Evolutionary conservation across 2,888 invertebrate species (phyloP).

Genomic region (Graphium colonna): DNA sequence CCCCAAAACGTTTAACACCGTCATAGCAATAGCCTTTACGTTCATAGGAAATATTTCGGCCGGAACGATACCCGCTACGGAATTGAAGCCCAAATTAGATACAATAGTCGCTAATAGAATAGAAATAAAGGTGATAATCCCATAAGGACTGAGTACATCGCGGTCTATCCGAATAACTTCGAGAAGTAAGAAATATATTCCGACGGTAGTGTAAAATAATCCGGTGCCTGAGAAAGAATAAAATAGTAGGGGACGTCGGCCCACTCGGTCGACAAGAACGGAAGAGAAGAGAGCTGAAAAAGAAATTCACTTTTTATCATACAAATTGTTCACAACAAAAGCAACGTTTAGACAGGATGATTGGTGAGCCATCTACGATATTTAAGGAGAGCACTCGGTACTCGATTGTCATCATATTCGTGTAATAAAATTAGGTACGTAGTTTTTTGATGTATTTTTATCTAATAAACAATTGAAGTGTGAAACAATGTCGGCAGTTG

Average conservation of each 20-base stretch:
- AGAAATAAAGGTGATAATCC: slow-evolving; percentile 60
- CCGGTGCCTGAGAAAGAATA: slow-evolving; percentile 55
- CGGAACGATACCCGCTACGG: slow-evolving; percentile 62
- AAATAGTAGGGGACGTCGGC: slow-evolving; percentile 68
- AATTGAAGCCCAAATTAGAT: slow-evolving; percentile 64
- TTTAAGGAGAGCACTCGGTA: no score
- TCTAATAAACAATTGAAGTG: no score
- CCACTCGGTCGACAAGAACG: slow-evolving; percentile 52
- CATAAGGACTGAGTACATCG: slow-evolving; percentile 39
- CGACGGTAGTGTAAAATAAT: slow-evolving; percentile 38
- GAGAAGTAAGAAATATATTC: slow-evolving; percentile 57
- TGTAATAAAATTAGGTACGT: no score
- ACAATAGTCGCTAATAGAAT: slow-evolving; percentile 49
- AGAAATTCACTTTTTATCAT: not conserved
- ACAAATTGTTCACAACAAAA: no score
- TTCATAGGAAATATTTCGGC: slow-evolving; percentile 80
- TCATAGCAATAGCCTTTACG: slow-evolving; percentile 75
- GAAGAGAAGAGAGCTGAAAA: slow-evolving; percentile 58
- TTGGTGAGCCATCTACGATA: no score
- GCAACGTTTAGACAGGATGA: no score
- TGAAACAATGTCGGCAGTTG: no score
- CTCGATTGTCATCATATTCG: no score
- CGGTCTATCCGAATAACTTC: slow-evolving; percentile 42
- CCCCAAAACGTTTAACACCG: slow-evolving; percentile 61
- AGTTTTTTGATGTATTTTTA: no score